phyloP scores from a whole-genome alignment of 2,888 invertebrate species.

The Yponomeuta plumbellus region DNA sequence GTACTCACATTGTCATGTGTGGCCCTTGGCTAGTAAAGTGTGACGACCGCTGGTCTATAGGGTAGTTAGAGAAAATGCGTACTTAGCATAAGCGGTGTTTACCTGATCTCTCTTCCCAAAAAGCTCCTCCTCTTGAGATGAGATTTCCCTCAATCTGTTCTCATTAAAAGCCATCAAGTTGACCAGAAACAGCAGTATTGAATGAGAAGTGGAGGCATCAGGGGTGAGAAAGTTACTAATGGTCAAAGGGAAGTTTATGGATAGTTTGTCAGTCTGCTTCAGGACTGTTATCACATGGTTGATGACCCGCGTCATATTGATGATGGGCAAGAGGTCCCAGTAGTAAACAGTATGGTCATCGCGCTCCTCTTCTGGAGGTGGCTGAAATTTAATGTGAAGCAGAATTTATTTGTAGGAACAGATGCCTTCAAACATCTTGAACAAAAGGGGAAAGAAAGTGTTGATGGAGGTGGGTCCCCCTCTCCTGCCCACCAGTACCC shows the following conservation, averaged over 20 bases:
- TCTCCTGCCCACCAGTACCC: too few species aligned
- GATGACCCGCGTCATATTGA: slow-evolving; percentile 54
- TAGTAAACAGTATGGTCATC: slow-evolving; percentile 56
- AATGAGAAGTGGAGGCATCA: slow-evolving; percentile 34
- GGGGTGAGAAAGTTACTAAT: slow-evolving; percentile 56
- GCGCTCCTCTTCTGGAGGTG: slow-evolving; percentile 42
- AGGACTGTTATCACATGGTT: slow-evolving; percentile 45
- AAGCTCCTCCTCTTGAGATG: slow-evolving; percentile 48
- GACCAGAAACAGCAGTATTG: slow-evolving; percentile 46
- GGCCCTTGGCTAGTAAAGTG: too few species aligned
- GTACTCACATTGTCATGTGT: too few species aligned
- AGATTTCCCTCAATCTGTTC: slow-evolving; percentile 40
- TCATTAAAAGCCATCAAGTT: slow-evolving; percentile 56
- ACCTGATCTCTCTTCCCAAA: slow-evolving; percentile 41
- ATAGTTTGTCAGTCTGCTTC: slow-evolving; percentile 33
- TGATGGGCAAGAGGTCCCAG: slow-evolving; percentile 56
- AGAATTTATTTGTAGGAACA: not conserved
- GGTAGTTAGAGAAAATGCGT: too few species aligned
- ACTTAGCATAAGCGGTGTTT: not conserved
- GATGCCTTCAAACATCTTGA: not conserved
- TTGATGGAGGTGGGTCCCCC: not conserved
- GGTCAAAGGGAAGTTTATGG: slow-evolving; percentile 27
- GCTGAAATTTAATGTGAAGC: slow-evolving; percentile 31
- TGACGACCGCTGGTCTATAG: too few species aligned
- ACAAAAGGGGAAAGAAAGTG: too few species aligned